Evolutionary conservation across 92 coral and sea anemone genomes (phyloP), one percentile per base, ranked within the genome.

Genomic region (Hydrozoanthus gracilis): DNA sequence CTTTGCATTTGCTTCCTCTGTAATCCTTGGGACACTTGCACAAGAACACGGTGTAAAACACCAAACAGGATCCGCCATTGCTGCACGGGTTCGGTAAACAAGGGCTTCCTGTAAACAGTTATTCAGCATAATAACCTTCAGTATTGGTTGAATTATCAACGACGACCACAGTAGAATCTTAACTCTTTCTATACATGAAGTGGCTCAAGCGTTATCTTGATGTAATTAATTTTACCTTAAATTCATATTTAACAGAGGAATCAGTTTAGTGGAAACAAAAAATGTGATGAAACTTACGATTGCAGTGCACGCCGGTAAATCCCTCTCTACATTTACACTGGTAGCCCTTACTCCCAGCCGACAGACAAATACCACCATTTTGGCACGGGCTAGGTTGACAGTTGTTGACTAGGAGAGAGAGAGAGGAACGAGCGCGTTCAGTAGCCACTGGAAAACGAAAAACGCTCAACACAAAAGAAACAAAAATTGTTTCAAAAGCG

Each of bases 321-420:
- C 99, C 99, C 18, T 94, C 96, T 8, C 99, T 94, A 75, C 99
- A 97, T 83, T 93, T 95, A 93, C 99, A 96, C 50, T 91, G 94
- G 80, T 96, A 96, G 44, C 97, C 95, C 51, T 89, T 92, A 52
- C 88, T 89, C 18, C 80, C 87, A 55, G 88, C 91, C 10, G 95
- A 79, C 52, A 90, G 88, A 69, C 98, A 95, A 27, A 94, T 56
- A 0, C 98, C 98, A 70, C 88, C 90, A 62, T 95, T 95, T 75
- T 88, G 76, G 68, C 98, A 95, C 1, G 98, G 98, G 73, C 92
- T 95, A 17, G 98, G 98, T 12, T 52, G 77, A 72, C 98, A 95
- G 16, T 93, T 87, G 52, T 95, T 95, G 18, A 84, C 97, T 94
- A 72, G 16, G 44, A 66, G 70, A 86, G 48, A 39, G 48, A 58